Base-by-base conservation (phyloP, 2,113 vertebrate species). In the Eretmochelys imbricata region DNA sequence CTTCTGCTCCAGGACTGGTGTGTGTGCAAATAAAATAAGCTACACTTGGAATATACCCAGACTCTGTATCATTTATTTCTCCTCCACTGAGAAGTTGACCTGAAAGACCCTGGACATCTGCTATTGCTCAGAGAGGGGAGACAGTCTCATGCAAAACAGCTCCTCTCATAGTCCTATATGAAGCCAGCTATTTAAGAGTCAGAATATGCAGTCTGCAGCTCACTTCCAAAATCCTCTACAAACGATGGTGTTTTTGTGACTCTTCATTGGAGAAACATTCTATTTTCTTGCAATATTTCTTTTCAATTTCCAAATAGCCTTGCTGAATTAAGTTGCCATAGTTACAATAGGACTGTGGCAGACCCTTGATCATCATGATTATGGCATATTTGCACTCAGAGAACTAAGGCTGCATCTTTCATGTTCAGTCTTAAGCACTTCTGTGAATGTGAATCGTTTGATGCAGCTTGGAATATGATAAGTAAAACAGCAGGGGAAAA, bases 271-370 rank as follows among this genome's bases (percentile, higher is more conserved):
- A 84, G 69, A 89, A 96, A 95, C 94, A 91, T 87, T 80, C 59
- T 90, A 87, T 96, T 97, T 98, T 93, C 85, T 95, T 97, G 85
- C 88, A 97, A 9, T 93, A 84, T 62, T 75, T 95, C 80, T 94
- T 86, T 93, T 96, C 81, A 84, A 76, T 90, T 91, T 95, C 82
- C 22, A 93, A 88, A 88, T 83, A 96, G 42, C 42, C 80, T 80
- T 94, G 96, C 91, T 51, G 80, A 95, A 86, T 85, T 38, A 80
- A 94, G 94, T 97, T 98, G 95, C 97, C 91, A 97, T 94, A 97
- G 96, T 91, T 98, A 93, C 96, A 91, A 0, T 50, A 75, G 88
- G 93, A 85, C 35, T 94, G 87, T 94, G 89, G 91, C 91, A 96
- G 89, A 85, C 85, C 50, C 92, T 97, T 96, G 94, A 95, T 97